Percentiles rank a stretch among this genome's conserved stretches.
Conservation (phyloP, 1,140 invertebrate species). For the Nilaparvata lugens region DNA sequence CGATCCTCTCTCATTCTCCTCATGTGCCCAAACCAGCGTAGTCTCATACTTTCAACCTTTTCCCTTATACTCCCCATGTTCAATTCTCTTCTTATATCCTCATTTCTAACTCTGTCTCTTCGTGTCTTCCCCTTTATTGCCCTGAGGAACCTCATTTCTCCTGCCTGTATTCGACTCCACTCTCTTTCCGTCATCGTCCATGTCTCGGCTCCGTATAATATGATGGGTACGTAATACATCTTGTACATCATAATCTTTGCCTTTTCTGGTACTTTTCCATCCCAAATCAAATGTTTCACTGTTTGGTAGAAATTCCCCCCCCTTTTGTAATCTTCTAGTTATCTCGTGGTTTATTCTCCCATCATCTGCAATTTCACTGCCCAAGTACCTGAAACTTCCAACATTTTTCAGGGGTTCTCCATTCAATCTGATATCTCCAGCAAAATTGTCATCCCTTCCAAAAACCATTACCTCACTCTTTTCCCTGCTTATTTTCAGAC, state of each 20-base stretch:
- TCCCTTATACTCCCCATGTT: neutral
- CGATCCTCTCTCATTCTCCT: neutral
- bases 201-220: neutral
- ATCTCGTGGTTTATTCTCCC: neutral
- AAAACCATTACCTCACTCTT: neutral
- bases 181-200: neutral
- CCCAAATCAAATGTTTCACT: neutral
- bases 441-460: neutral
- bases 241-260: neutral
- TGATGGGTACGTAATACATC: neutral
- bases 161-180: neutral
- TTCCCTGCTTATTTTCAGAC: neutral
- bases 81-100: neutral
- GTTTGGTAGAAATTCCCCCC: neutral
- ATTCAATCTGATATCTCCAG: neutral
- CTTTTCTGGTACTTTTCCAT: neutral
- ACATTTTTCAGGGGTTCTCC: neutral
- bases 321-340: neutral
- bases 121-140: neutral
- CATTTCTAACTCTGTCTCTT: neutral
- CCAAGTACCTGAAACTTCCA: neutral
- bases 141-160: neutral
- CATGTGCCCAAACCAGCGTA: neutral
- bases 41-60: neutral
- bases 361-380: neutral